Conservation (phyloP, 2,888 invertebrate genomes). For the Plebejus argus region DNA sequence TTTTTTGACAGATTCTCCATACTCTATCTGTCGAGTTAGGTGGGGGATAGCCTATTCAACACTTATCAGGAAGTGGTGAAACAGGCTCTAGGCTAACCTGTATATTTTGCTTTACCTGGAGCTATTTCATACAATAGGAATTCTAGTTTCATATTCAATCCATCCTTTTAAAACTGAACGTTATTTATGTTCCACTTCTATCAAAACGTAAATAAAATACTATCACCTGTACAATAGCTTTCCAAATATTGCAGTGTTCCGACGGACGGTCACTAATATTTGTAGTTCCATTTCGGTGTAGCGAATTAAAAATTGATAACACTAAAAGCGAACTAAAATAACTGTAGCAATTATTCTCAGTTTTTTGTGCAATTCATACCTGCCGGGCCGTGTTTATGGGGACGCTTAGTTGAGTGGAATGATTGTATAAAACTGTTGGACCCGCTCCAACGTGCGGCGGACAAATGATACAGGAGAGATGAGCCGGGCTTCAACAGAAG, state of each 20-base stretch:
- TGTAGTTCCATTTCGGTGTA: constrained; percentile 35
- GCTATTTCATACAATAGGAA: background rate
- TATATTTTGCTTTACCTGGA: background rate
- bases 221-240: constrained; percentile 26
- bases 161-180: constrained; percentile 22
- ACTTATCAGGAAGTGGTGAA: too few species aligned
- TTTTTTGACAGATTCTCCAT: too few species aligned
- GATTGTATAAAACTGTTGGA: constrained; percentile 81
- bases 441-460: constrained; percentile 67
- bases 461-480: constrained; percentile 77
- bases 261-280: constrained; percentile 35
- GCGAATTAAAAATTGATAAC: constrained; percentile 56
- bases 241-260: constrained; percentile 18
- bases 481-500: constrained; percentile 54
- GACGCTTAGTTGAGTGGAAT: constrained; percentile 81
- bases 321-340: constrained; percentile 57
- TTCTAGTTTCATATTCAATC: background rate
- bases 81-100: too few species aligned
- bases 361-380: constrained; percentile 78
- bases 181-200: constrained; percentile 19
- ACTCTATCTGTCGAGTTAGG: too few species aligned
- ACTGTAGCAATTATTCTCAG: constrained; percentile 72
- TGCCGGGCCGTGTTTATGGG: constrained; percentile 78
- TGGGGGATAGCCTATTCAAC: too few species aligned
- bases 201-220: constrained; percentile 9